Evolutionary conservation across 1,140 invertebrate genomes (phyloP).

Genomic region (Drosophila pandora): DNA sequence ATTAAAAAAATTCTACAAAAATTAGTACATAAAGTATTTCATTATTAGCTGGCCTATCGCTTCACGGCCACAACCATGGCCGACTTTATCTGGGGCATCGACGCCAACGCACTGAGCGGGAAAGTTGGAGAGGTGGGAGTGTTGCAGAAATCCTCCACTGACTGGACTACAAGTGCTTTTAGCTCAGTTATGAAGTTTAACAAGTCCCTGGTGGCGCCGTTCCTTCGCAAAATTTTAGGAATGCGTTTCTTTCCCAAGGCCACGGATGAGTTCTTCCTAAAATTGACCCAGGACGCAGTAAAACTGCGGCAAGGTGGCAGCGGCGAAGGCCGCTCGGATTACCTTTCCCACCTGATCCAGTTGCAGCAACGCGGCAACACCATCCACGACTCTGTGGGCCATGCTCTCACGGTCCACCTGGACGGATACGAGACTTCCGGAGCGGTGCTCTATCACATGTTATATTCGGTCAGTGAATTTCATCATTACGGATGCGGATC

Average conservation of each 20-base stretch:
- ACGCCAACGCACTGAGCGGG: slow-evolving; percentile 68
- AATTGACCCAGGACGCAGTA: slow-evolving; percentile 66
- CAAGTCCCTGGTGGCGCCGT: slow-evolving; percentile 46
- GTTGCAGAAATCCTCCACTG: slow-evolving; percentile 55
- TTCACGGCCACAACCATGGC: slow-evolving; percentile 84
- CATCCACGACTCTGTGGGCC: slow-evolving; percentile 85
- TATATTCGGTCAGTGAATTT: slow-evolving; percentile 63
- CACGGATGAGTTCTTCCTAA: slow-evolving; percentile 65
- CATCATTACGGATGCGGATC: background rate
- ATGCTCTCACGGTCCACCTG: slow-evolving; percentile 85
- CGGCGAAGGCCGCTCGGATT: slow-evolving; percentile 66
- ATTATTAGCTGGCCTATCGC: slow-evolving; percentile 61
- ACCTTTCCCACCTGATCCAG: slow-evolving; percentile 77
- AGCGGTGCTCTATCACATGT: slow-evolving; percentile 61
- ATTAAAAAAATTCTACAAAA: background rate
- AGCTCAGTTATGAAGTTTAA: slow-evolving; percentile 38
- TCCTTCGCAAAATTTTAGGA: slow-evolving; percentile 39
- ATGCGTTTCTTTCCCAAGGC: slow-evolving; percentile 51
- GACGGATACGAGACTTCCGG: slow-evolving; percentile 86
- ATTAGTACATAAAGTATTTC: background rate
- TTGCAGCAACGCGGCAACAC: slow-evolving; percentile 82
- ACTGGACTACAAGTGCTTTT: slow-evolving; percentile 44
- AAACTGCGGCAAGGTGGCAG: slow-evolving; percentile 54
- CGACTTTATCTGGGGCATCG: slow-evolving; percentile 84
- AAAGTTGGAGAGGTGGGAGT: slow-evolving; percentile 17